Percentiles rank a stretch among this genome's conserved stretches.
phyloP scores from a whole-genome alignment of 1,140 invertebrate genomes.

The Steinernema feltiae region DNA sequence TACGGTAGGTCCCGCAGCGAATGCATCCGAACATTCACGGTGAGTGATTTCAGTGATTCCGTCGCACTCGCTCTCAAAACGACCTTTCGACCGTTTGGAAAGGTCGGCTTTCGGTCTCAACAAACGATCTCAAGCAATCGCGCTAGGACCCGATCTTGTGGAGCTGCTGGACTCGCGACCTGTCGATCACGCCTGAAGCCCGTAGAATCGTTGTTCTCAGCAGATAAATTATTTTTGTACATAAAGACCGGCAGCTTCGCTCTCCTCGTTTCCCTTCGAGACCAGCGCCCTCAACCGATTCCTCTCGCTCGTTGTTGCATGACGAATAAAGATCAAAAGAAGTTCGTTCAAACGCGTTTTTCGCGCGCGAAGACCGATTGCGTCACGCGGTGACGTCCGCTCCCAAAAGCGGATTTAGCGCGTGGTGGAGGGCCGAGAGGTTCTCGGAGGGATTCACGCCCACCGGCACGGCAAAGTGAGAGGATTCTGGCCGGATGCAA shows the following conservation, averaged over 20 bases:
- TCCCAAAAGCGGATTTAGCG: neutral
- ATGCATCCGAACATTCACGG: neutral
- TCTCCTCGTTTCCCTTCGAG: neutral
- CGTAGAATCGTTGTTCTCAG: slow-evolving; percentile 5
- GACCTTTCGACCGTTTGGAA: slow-evolving; percentile 4
- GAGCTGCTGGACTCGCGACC: neutral
- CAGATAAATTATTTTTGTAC: slow-evolving; percentile 15
- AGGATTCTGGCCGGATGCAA: too few relatives aligned
- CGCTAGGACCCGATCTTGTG: neutral
- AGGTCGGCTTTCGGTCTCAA: neutral
- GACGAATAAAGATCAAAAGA: slow-evolving; percentile 6
- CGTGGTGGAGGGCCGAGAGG: neutral
- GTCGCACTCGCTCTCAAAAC: neutral
- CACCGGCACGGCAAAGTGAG: neutral
- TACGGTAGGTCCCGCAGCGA: neutral
- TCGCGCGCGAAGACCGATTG: neutral
- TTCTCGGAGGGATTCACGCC: neutral
- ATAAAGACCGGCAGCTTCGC: slow-evolving; percentile 4
- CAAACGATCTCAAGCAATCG: neutral
- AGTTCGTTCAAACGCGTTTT: neutral
- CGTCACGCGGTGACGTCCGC: neutral
- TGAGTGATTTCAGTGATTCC: neutral
- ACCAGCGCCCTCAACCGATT: neutral
- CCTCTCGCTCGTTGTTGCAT: neutral
- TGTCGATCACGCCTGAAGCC: neutral